Evolutionary conservation across 2,113 vertebrate species (phyloP), one percentile per base, ranked within the genome.

Genomic region (Pygathrix nemaeus): DNA sequence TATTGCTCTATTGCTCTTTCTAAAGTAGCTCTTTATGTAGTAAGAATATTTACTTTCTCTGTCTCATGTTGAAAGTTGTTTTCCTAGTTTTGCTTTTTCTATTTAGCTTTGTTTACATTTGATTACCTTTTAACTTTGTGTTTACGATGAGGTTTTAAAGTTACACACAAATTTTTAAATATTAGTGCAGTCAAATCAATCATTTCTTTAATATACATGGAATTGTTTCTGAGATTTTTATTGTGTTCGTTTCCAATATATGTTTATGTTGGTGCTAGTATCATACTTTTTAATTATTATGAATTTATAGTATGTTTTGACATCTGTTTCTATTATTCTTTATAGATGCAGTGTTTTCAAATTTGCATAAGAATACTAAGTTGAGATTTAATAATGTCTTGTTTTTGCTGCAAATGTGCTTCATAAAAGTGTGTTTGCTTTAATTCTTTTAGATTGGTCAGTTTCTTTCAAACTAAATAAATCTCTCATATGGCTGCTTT

Each of bases 51-150:
- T 94, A 38, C 27, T 85, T 95, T 57, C 35, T 76, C 30, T 38
- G 52, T 96, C 16, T 95, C 38, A n/a, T 68, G 48, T 57, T 61
- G 55, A 76, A 93, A 82, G 75, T 59, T 86, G 43, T 94, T 95
- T 94, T 85, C 38, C 38, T 80, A 43, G 38, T 84, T 94, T 75
- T 45, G 76, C 12, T 83, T 59, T 88, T 79, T 30, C 61, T 32
- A 14, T 88, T 94, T 79, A 88, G 61, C n/a, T 94, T 90, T 70
- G 32, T 61, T 95, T 92, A 82, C 27, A 73, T 93, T 96, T 97
- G 32, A 70, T 89, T 86, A 94, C 18, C 17, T 92, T 89, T 90
- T 86, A 86, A 78, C 89, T 78, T 52, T 83, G 43, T 75, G 43
- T 75, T 83, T 88, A 17, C 21, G 30, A 43, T 84, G 70, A 45